Evolutionary conservation across 2,797 vertebrate genomes (phyloP).

Genomic region (Manis javanica): DNA sequence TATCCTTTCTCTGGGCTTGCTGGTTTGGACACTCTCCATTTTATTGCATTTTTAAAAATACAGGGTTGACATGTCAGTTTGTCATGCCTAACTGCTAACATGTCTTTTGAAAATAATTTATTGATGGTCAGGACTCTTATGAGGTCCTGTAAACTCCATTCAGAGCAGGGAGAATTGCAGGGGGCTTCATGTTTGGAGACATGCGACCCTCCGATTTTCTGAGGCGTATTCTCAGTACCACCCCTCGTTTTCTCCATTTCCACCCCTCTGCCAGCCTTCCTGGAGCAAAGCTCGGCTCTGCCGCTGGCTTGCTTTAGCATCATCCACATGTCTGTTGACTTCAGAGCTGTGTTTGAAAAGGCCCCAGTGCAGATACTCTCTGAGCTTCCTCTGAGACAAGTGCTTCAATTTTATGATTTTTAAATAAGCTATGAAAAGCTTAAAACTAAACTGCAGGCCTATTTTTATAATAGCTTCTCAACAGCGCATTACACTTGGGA

Average conservation of each 20-base stretch:
- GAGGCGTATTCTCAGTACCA: rapidly evolving
- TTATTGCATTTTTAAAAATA: background rate
- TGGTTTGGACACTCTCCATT: background rate
- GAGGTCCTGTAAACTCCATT: background rate
- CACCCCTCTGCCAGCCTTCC: background rate
- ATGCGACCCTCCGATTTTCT: background rate
- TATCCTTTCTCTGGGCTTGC: background rate
- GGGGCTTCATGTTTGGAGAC: too few species aligned
- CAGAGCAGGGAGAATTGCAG: background rate
- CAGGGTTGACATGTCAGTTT: background rate
- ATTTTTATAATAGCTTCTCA: background rate
- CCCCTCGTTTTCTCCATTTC: background rate
- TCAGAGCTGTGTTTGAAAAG: background rate
- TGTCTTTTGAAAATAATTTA: background rate
- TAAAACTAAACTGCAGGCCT: too few species aligned
- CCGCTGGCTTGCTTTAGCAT: background rate
- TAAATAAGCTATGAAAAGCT: background rate
- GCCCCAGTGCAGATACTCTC: too few species aligned
- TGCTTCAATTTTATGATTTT: background rate
- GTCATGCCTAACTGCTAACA: background rate
- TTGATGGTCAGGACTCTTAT: background rate
- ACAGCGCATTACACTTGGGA: background rate
- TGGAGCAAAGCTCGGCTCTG: background rate
- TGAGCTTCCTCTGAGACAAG: background rate
- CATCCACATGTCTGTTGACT: background rate